phyloP scores from a whole-genome alignment of 2,797 vertebrate species.

The Sebastes kiyomatsui region DNA sequence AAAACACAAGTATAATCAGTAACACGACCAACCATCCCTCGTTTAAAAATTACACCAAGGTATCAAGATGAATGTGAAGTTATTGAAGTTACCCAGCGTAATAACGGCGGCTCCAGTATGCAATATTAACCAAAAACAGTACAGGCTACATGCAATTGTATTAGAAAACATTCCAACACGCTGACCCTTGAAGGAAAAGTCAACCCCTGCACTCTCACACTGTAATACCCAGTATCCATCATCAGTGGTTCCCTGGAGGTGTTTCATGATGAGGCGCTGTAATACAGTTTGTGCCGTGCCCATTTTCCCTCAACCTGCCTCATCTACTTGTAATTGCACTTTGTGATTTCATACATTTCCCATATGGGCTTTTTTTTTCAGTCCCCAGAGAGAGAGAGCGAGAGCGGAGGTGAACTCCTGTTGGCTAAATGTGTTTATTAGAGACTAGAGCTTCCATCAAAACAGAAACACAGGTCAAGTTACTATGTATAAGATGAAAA shows the following conservation, averaged over 20 bases:
- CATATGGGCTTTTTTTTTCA: constrained; percentile 11
- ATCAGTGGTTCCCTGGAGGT: constrained; percentile 41
- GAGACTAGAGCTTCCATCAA: constrained; percentile 19
- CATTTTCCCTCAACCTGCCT: constrained; percentile 42
- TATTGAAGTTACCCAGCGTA: neutral
- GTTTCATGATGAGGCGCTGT: constrained; percentile 49
- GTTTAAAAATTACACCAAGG: neutral
- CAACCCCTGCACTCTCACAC: constrained; percentile 25
- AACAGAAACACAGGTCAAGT: neutral
- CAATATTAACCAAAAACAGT: neutral
- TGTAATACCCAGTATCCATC: constrained; percentile 57
- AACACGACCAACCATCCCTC: fast-evolving
- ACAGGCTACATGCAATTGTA: neutral
- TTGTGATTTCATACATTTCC: constrained; percentile 47
- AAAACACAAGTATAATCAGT: neutral
- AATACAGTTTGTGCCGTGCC: constrained; percentile 46
- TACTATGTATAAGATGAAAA: neutral
- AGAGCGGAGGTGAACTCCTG: neutral
- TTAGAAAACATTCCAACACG: constrained; percentile 13
- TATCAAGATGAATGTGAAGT: neutral
- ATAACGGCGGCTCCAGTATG: neutral
- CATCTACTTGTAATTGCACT: constrained; percentile 59
- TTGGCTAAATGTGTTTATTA: constrained; percentile 22
- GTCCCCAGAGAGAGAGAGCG: neutral
- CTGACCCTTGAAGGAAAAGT: constrained; percentile 40